Evolutionary conservation across 1,140 invertebrate genomes (phyloP).

Genomic region (Drosophila ercepeae): DNA sequence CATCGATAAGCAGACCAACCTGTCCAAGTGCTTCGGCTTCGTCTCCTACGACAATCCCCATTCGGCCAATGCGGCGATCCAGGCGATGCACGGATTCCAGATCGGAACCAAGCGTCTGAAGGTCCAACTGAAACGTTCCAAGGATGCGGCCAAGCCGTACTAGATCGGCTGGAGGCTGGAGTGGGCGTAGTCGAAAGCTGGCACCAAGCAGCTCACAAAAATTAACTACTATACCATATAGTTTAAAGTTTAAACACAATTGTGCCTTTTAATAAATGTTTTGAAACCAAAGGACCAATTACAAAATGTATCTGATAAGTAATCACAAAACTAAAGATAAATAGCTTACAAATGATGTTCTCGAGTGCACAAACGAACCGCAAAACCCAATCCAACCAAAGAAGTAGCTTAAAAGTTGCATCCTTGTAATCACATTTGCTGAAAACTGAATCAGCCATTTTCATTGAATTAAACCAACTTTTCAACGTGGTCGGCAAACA

Average conservation of each 20-base stretch:
- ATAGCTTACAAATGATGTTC: slow-evolving; percentile 42
- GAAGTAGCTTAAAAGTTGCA: slow-evolving; percentile 76
- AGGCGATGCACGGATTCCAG: slow-evolving; percentile 99
- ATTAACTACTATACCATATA: slow-evolving; percentile 44
- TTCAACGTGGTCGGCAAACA: slow-evolving; percentile 61
- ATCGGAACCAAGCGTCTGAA: slow-evolving; percentile 98
- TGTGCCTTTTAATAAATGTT: slow-evolving; percentile 68
- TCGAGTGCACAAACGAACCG: slow-evolving; percentile 55
- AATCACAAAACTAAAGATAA: slow-evolving; percentile 29
- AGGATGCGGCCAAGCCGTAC: slow-evolving; percentile 94
- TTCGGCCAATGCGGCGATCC: slow-evolving; percentile 97
- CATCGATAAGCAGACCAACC: slow-evolving; percentile 99
- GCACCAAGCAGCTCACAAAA: slow-evolving; percentile 9
- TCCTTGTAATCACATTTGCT: slow-evolving; percentile 76
- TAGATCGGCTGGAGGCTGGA: slow-evolving; percentile 84
- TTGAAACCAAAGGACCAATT: slow-evolving; percentile 80
- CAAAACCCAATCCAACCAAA: slow-evolving; percentile 58
- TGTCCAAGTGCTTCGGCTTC: slow-evolving; percentile 99
- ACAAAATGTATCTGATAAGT: slow-evolving; percentile 63
- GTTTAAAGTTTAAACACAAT: slow-evolving; percentile 31
- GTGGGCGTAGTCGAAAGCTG: slow-evolving; percentile 20
- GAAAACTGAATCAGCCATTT: slow-evolving; percentile 58
- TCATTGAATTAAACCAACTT: slow-evolving; percentile 35
- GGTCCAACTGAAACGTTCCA: slow-evolving; percentile 98
- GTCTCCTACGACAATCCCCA: slow-evolving; percentile 97